Percentiles rank a stretch among this genome's conserved stretches.
Evolutionary conservation across 2,797 vertebrate genomes (phyloP).

Genomic region (Sebastes matsubarae): DNA sequence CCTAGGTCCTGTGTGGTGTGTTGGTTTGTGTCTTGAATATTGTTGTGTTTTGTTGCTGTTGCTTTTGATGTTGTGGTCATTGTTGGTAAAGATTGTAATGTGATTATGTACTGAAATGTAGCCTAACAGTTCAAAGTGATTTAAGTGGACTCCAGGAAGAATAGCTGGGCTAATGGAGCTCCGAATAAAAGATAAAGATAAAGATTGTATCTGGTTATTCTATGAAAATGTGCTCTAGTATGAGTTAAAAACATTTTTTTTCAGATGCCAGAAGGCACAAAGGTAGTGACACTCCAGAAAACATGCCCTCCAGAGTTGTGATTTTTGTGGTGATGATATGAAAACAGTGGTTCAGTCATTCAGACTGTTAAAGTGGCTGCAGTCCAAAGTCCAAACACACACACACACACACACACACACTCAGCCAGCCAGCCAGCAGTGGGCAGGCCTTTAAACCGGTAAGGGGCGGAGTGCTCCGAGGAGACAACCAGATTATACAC

Average conservation of each 20-base stretch:
- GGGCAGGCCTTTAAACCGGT: slow-evolving; percentile 58
- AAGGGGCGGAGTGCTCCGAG: slow-evolving; percentile 66
- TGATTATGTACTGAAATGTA: no score
- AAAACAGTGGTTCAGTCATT: slow-evolving; percentile 20
- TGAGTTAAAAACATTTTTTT: background rate
- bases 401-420: background rate
- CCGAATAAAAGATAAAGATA: no score
- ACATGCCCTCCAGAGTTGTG: background rate
- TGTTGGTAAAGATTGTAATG: no score
- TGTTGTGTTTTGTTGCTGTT: no score
- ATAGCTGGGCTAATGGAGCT: no score
- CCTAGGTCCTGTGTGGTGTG: no score
- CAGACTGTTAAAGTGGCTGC: background rate
- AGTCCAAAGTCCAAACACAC: slow-evolving; percentile 61
- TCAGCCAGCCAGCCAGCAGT: background rate
- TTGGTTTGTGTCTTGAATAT: no score
- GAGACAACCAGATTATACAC: slow-evolving; percentile 56
- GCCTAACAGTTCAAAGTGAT: no score
- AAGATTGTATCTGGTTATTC: background rate
- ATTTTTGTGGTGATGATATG: background rate
- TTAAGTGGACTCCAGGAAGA: no score
- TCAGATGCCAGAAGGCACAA: background rate
- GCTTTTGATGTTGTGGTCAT: no score
- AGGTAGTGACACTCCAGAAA: background rate
- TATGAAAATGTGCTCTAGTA: background rate